A percentile compares a stretch with the other conserved stretches of the same genome.
phyloP scores from a whole-genome alignment of 2,797 vertebrate species.

The Amazonetta brasiliensis region DNA sequence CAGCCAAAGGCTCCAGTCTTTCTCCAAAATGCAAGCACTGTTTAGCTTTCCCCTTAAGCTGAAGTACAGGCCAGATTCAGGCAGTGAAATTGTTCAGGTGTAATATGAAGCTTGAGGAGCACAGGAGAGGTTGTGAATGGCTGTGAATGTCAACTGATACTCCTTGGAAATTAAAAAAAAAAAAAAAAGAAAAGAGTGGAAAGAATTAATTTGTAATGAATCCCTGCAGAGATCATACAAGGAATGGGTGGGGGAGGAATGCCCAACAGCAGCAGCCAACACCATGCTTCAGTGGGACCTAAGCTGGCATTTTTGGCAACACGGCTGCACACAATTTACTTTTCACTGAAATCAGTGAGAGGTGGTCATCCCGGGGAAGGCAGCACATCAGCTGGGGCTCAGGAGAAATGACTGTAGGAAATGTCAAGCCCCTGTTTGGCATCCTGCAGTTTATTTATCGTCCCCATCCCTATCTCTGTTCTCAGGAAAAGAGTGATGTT shows the following conservation, averaged over 20 bases:
- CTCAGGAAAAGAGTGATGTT: not conserved
- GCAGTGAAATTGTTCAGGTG: not conserved
- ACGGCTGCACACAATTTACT: not conserved
- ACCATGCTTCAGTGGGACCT: not conserved
- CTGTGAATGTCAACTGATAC: not conserved
- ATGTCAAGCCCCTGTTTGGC: not conserved
- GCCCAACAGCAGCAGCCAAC: not conserved
- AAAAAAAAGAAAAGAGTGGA: not conserved
- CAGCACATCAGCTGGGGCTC: not conserved
- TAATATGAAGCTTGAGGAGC: not conserved
- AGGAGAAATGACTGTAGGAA: not conserved
- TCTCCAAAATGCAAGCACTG: not conserved
- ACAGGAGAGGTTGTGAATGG: not conserved
- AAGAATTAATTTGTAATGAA: not conserved
- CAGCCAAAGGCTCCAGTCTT: not conserved
- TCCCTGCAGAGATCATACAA: not conserved
- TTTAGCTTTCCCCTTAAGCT: not conserved
- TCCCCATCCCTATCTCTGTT: accelerated
- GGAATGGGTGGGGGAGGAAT: not conserved
- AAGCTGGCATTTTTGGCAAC: not conserved
- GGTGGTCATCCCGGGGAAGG: not conserved
- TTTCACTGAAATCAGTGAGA: not conserved
- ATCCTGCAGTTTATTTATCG: not conserved
- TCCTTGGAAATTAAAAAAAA: not conserved
- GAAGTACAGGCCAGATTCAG: not conserved